Percentiles rank a stretch among this genome's conserved stretches.
Evolutionary conservation across 2,888 invertebrate species (phyloP).

Genomic region (Loripinus fragilis): DNA sequence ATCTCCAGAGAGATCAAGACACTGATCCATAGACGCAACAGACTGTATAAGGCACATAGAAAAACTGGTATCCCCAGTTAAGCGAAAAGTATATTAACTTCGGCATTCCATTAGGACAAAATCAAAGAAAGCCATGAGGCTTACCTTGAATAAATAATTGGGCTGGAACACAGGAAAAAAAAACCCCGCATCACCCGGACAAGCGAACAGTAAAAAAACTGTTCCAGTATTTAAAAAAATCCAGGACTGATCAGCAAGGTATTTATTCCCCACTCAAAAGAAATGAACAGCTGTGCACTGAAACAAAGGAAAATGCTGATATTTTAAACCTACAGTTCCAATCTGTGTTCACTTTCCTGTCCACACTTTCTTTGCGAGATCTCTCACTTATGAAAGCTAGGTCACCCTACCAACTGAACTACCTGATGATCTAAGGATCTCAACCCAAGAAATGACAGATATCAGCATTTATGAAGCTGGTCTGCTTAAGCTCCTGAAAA

Average conservation of each 20-base stretch:
- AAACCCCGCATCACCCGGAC: not conserved
- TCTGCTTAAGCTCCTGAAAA: not conserved
- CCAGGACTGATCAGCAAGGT: conserved; percentile 3
- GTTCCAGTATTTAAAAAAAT: not conserved
- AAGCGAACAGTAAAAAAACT: conserved; percentile 3
- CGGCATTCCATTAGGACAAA: not conserved
- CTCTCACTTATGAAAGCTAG: not conserved
- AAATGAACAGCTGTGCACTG: too few relatives aligned
- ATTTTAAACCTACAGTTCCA: not conserved
- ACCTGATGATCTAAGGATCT: not conserved
- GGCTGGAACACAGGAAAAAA: not conserved
- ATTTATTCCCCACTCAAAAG: not conserved
- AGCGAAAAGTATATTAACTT: not conserved
- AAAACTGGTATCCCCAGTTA: not conserved
- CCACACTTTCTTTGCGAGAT: not conserved
- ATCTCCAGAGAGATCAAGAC: not conserved
- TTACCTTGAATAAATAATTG: not conserved
- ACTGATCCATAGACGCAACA: not conserved
- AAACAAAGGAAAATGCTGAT: not conserved
- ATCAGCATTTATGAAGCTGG: not conserved
- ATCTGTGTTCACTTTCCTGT: not conserved
- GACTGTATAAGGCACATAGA: not conserved
- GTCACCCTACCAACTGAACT: not conserved
- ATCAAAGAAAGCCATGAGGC: not conserved
- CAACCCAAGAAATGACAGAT: not conserved